Evolutionary conservation across 2,797 vertebrate species (phyloP).

Genomic region (Anguilla marmorata): DNA sequence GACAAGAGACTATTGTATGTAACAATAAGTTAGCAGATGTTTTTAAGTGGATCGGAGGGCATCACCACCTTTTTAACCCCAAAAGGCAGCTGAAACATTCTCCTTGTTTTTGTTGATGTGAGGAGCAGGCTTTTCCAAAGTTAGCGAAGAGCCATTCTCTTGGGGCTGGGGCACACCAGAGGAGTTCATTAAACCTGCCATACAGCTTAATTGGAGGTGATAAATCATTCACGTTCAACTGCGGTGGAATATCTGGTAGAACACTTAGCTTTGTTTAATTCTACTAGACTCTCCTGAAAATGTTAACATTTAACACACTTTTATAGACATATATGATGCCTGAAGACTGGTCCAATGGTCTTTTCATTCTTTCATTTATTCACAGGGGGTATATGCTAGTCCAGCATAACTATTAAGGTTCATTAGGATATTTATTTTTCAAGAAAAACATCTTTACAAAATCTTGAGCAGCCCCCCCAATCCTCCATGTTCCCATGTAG

Average conservation of each 20-base stretch:
- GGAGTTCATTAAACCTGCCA: constrained; percentile 71
- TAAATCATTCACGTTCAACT: constrained; percentile 72
- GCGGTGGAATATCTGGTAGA: constrained; percentile 37
- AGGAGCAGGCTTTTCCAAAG: constrained; percentile 50
- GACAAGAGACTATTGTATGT: background rate
- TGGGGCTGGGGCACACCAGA: constrained; percentile 56
- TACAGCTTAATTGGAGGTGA: constrained; percentile 73
- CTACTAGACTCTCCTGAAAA: background rate
- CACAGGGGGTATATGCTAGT: constrained; percentile 42
- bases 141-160: constrained; percentile 61
- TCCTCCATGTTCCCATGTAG: background rate
- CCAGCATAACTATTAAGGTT: constrained; percentile 67
- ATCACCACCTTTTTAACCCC: background rate
- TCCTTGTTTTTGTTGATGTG: background rate
- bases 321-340: constrained; percentile 33
- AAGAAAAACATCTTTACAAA: background rate
- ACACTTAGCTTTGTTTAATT: background rate
- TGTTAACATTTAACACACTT: background rate
- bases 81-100: background rate
- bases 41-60: background rate
- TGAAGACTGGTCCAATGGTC: background rate
- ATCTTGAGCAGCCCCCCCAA: background rate
- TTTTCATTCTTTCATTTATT: background rate
- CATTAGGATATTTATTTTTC: constrained; percentile 70
- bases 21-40: background rate